Evolutionary conservation across 2,888 invertebrate species (phyloP).

Genomic region (Aspidiotus destructor): DNA sequence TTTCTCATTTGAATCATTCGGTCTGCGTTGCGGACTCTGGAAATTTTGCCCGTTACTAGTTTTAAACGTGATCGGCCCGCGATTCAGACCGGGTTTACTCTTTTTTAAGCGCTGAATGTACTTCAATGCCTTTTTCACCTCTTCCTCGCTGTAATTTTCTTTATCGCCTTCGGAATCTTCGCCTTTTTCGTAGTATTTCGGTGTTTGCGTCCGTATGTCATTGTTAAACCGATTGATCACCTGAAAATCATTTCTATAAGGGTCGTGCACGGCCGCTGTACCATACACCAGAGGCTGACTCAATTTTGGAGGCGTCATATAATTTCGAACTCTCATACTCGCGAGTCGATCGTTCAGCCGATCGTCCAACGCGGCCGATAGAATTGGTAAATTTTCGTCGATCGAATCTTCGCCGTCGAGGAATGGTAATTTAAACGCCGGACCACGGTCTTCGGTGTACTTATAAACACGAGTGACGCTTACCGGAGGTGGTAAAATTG

Average conservation of each 20-base stretch:
- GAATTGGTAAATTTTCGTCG: slow-evolving; percentile 19
- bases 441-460: slow-evolving; percentile 22
- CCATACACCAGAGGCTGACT: slow-evolving; percentile 10
- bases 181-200: slow-evolving; percentile 38
- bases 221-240: slow-evolving; percentile 25
- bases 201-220: slow-evolving; percentile 13
- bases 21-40: slow-evolving; percentile 6
- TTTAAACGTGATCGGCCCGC: slow-evolving; percentile 16
- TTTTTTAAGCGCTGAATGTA: slow-evolving; percentile 23
- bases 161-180: slow-evolving; percentile 42
- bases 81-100: not conserved
- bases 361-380: slow-evolving; percentile 25
- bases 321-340: slow-evolving; percentile 7
- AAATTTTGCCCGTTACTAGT: not conserved
- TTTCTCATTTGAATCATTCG: slow-evolving; percentile 6
- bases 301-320: slow-evolving; percentile 23
- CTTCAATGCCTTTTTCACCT: slow-evolving; percentile 19
- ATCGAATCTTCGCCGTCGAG: slow-evolving; percentile 15
- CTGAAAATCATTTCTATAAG: slow-evolving; percentile 15
- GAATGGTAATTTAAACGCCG: slow-evolving; percentile 17
- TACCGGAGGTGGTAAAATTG: slow-evolving; percentile 4
- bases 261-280: not conserved
- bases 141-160: slow-evolving; percentile 35
- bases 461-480: slow-evolving; percentile 28
- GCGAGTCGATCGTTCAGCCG: slow-evolving; percentile 10